A percentile compares a stretch with the other conserved stretches of the same genome.
These are phyloP conservation scores for Macrotus californicus DNA, from an alignment of 2,113 vertebrate species.

Conservation along the genomic window DNA sequence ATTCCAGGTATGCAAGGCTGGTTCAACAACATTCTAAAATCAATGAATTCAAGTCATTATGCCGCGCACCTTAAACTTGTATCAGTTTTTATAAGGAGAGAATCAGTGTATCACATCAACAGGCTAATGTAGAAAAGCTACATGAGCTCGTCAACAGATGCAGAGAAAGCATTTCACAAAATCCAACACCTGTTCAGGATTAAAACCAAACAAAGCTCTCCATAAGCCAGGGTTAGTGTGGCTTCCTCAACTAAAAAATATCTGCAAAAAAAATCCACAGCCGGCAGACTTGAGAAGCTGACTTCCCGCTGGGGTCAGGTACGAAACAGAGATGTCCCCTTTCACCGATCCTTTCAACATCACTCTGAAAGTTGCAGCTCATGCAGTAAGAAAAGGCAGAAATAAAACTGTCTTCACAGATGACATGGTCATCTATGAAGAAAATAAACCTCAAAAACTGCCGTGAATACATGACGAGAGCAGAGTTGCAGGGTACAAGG, in stretches of 20 bases:
- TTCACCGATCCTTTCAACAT: not conserved
- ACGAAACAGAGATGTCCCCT: not conserved
- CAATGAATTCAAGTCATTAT: not conserved
- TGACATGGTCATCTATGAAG: not conserved
- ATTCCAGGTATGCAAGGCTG: not conserved
- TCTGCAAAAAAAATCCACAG: not conserved
- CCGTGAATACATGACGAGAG: not conserved
- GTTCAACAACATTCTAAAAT: not conserved
- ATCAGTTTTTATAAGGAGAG: not conserved
- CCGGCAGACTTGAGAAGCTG: not conserved
- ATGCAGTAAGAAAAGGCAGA: not conserved
- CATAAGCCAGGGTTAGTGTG: not conserved
- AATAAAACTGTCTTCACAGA: not conserved
- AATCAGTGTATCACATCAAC: not conserved
- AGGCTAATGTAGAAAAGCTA: not conserved
- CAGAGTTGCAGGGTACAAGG: not conserved
- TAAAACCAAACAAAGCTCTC: not conserved
- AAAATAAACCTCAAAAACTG: not conserved
- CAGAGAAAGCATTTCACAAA: not conserved
- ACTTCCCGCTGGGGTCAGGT: not conserved
- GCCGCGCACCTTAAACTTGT: not conserved
- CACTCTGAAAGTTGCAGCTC: not conserved
- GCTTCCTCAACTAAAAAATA: not conserved
- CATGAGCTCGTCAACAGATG: not conserved
- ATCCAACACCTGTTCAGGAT: not conserved